phyloP scores from a whole-genome alignment of 2,797 vertebrate species.

The Clarias platycephalus region DNA sequence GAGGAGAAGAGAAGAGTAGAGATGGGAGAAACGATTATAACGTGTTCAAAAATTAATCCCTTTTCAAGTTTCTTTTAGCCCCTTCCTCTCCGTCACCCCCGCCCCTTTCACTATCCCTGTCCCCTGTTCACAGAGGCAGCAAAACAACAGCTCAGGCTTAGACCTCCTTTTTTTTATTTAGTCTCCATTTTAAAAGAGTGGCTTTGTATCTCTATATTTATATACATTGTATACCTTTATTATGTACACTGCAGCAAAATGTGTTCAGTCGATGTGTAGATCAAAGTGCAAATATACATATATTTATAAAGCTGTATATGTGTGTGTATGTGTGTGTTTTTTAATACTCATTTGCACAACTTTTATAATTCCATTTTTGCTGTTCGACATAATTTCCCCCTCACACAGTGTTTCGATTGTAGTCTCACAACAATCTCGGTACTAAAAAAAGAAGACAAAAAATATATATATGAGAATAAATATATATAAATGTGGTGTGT shows the following conservation, averaged over 20 bases:
- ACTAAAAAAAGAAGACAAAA: conserved; percentile 2
- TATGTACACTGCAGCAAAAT: conserved; percentile 51
- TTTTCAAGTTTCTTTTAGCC: neutral
- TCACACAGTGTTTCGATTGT: conserved; percentile 57
- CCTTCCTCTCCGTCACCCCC: neutral
- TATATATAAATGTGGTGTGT: neutral
- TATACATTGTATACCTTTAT: conserved; percentile 48
- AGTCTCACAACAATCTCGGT: conserved; percentile 38
- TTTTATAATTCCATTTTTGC: neutral
- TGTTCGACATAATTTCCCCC: neutral
- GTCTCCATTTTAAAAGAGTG: conserved; percentile 42
- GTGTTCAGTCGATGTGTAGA: conserved; percentile 27
- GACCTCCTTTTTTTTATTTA: conserved; percentile 27
- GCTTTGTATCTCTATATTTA: conserved; percentile 20
- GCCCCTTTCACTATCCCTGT: neutral
- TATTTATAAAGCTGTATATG: conserved; percentile 52
- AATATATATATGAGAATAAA: neutral
- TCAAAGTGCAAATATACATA: conserved; percentile 53
- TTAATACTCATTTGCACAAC: conserved; percentile 34
- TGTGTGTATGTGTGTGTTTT: neutral
- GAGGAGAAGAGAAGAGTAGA: neutral
- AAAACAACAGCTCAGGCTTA: conserved; percentile 33
- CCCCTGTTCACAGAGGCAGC: conserved; percentile 35
- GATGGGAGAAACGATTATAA: neutral
- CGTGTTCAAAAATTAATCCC: neutral